Conservation (phyloP, 2,888 invertebrate genomes). For the Heliconius erato region DNA sequence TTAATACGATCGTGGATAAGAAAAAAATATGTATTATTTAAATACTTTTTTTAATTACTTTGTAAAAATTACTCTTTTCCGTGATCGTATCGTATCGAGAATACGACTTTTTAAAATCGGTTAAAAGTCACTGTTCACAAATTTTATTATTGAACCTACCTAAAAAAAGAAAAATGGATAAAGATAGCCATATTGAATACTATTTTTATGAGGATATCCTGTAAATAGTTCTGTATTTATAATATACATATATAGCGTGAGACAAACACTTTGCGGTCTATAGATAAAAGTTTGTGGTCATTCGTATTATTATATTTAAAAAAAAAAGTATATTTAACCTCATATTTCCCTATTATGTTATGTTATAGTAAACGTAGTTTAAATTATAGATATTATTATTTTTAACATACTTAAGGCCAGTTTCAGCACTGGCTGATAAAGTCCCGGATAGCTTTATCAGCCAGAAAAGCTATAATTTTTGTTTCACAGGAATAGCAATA, state of each 20-base stretch:
- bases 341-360: slow-evolving; percentile 5
- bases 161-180: neutral
- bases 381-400: neutral
- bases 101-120: too few relatives aligned
- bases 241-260: neutral
- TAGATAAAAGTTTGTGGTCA: slow-evolving; percentile 20
- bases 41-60: neutral
- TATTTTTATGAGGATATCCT: neutral
- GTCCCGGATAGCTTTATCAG: too few relatives aligned
- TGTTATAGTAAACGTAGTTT: neutral
- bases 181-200: neutral
- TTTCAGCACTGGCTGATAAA: too few relatives aligned
- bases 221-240: neutral
- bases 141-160: too few relatives aligned
- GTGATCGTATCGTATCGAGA: neutral
- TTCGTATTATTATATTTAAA: neutral
- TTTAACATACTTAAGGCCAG: too few relatives aligned
- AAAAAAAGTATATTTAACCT: neutral
- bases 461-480: too few relatives aligned
- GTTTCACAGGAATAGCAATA: too few relatives aligned
- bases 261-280: slow-evolving; percentile 17
- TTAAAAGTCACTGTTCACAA: too few relatives aligned
- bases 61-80: neutral
- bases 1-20: too few relatives aligned
- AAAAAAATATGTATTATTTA: neutral